Evolutionary conservation across 2,888 invertebrate species (phyloP).

Genomic region (Venusia cambrica): DNA sequence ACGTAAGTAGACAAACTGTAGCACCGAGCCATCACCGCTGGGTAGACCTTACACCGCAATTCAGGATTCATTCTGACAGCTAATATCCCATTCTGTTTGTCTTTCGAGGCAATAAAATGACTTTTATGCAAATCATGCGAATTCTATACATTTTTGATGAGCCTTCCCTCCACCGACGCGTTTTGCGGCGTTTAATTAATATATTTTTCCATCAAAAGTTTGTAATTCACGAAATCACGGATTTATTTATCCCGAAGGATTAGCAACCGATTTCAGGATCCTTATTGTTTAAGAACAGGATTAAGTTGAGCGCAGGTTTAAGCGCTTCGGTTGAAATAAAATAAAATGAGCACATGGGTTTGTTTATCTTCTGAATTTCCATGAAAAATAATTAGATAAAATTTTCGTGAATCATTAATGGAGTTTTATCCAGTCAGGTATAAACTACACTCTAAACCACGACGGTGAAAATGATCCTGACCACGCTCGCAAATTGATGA

Average conservation of each 20-base stretch:
- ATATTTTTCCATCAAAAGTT: slow-evolving; percentile 73
- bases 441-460: no score
- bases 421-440: no score
- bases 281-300: slow-evolving; percentile 24
- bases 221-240: slow-evolving; percentile 49
- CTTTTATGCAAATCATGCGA: slow-evolving; percentile 81
- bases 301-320: slow-evolving; percentile 12
- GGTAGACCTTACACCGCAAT: slow-evolving; percentile 49
- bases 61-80: slow-evolving; percentile 70
- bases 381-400: no score
- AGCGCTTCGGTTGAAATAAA: slow-evolving; percentile 6
- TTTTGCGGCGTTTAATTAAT: slow-evolving; percentile 73
- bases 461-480: no score
- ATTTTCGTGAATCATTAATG: no score
- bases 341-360: no score
- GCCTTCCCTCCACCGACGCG: slow-evolving; percentile 57
- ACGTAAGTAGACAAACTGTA: slow-evolving; percentile 13
- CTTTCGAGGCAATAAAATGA: slow-evolving; percentile 80
- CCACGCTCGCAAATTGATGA: no score
- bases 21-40: slow-evolving; percentile 9
- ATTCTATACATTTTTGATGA: slow-evolving; percentile 82
- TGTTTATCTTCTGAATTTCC: no score
- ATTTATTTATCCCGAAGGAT: slow-evolving; percentile 42
- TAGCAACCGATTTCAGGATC: slow-evolving; percentile 21
- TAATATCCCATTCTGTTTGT: slow-evolving; percentile 80